phyloP scores from a whole-genome alignment of 2,888 invertebrate species.

The Drosophila kuntzei region DNA sequence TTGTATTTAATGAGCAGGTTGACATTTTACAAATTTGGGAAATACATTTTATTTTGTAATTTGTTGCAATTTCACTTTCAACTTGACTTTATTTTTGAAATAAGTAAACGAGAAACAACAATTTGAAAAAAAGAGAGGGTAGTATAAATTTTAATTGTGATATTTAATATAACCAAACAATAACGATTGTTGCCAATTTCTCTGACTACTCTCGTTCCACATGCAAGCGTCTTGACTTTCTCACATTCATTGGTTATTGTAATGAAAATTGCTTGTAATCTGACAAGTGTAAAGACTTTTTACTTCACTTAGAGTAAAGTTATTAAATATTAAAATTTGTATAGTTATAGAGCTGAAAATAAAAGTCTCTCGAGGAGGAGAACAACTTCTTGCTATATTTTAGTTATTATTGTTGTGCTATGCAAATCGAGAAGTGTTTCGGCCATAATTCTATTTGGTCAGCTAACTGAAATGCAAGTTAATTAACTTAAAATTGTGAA shows the following conservation, averaged over 20 bases:
- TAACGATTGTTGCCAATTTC: neutral
- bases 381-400: neutral
- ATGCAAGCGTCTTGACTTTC: neutral
- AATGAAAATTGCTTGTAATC: slow-evolving; percentile 55
- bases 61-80: neutral
- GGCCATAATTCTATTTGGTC: slow-evolving; percentile 5
- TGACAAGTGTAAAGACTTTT: slow-evolving; percentile 36
- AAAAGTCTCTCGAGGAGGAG: neutral
- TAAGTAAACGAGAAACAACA: too few species aligned
- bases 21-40: neutral
- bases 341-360: neutral
- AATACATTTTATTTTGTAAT: neutral
- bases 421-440: neutral
- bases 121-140: too few species aligned
- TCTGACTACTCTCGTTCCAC: neutral
- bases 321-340: slow-evolving; percentile 17
- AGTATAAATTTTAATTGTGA: too few species aligned
- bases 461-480: slow-evolving; percentile 54
- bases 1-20: too few species aligned
- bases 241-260: slow-evolving; percentile 25
- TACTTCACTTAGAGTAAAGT: neutral
- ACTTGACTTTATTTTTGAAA: neutral
- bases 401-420: neutral
- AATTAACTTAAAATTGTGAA: slow-evolving; percentile 56
- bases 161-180: too few species aligned